Evolutionary conservation across 2,888 invertebrate genomes (phyloP).

Genomic region (Anaspis maculata): DNA sequence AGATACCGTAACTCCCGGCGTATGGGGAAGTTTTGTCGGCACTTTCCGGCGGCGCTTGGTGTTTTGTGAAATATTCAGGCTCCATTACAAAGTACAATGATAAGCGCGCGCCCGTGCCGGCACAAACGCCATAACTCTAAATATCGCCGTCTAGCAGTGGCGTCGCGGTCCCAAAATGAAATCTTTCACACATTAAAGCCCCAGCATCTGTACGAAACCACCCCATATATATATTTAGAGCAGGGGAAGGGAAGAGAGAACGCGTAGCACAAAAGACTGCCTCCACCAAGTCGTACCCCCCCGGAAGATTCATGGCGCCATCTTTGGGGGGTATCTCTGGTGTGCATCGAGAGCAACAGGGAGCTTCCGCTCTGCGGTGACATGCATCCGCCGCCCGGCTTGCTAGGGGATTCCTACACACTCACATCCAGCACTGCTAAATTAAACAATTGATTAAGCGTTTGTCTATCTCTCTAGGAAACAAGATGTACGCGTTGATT

Average conservation of each 20-base stretch:
- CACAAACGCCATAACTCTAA: constrained; percentile 9
- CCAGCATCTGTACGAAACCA: constrained; percentile 7
- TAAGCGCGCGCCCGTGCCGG: constrained; percentile 6
- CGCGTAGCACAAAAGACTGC: constrained; percentile 8
- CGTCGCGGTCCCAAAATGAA: no score
- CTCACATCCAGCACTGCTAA: constrained; percentile 4
- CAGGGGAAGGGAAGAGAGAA: no score
- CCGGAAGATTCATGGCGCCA: constrained; percentile 14
- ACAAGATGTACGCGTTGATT: constrained; percentile 5
- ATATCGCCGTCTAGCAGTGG: constrained; percentile 11
- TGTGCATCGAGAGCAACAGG: constrained; percentile 14
- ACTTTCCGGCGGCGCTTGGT: no score
- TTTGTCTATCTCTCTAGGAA: constrained; percentile 8
- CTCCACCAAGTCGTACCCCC: constrained; percentile 10
- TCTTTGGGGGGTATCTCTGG: constrained; percentile 9
- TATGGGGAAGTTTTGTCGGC: no score
- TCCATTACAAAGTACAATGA: constrained; percentile 7
- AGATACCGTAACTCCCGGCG: no score
- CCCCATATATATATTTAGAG: constrained; percentile 11
- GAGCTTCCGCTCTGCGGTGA: constrained; percentile 13
- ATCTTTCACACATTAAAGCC: constrained; percentile 10
- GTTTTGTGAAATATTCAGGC: constrained; percentile 4
- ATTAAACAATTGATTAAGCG: constrained; percentile 14
- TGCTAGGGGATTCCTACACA: constrained; percentile 8
- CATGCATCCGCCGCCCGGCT: constrained; percentile 12